Conservation (phyloP, 2,888 invertebrate species). For the Lasioglossum malachurum region DNA sequence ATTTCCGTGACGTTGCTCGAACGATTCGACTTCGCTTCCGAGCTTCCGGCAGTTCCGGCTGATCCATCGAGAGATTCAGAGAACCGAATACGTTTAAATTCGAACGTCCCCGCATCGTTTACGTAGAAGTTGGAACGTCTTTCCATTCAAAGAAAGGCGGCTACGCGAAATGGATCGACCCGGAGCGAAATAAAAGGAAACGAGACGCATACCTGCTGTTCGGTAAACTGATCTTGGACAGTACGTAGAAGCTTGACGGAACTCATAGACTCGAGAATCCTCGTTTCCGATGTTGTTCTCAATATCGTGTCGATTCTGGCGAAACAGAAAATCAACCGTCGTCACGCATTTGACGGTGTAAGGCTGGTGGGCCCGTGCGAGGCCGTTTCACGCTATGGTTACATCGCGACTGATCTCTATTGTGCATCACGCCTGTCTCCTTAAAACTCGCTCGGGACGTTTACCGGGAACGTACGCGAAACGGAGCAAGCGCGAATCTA, state of each 20-base stretch:
- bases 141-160: neutral
- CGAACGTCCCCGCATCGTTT: neutral
- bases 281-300: conserved; percentile 19
- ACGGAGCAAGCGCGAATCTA: conserved; percentile 79
- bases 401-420: conserved; percentile 83
- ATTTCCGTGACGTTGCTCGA: neutral
- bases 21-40: neutral
- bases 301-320: conserved; percentile 35
- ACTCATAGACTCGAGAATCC: conserved; percentile 46
- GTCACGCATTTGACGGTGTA: conserved; percentile 79
- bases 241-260: conserved; percentile 10
- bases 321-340: conserved; percentile 68
- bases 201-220: conserved; percentile 27
- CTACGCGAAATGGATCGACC: neutral
- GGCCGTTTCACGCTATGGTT: conserved; percentile 83
- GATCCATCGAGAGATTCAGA: too few species aligned
- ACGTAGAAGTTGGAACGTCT: neutral
- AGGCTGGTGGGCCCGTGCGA: conserved; percentile 80
- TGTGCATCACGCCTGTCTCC: conserved; percentile 73
- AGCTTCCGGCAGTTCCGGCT: neutral
- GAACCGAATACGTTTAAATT: neutral
- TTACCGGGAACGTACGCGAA: conserved; percentile 50
- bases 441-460: conserved; percentile 64
- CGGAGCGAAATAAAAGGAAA: neutral
- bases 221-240: conserved; percentile 19